Evolutionary conservation across 1,140 invertebrate genomes (phyloP), one percentile per base, ranked within the genome.

Genomic region (Ctenoplectra terminalis): DNA sequence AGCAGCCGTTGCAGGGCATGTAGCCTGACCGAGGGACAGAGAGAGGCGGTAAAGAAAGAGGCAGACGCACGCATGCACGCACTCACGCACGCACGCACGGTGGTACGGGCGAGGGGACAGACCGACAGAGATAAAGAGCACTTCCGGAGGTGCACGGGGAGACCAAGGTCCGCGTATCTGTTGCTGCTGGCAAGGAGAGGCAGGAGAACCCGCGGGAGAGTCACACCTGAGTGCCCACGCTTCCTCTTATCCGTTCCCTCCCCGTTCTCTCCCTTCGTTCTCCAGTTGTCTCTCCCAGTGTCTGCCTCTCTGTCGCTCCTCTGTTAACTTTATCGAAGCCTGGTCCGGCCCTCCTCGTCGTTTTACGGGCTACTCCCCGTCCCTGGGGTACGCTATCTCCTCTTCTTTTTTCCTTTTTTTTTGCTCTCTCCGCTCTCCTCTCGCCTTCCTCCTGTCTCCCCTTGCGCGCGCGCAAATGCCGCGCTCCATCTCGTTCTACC

Each of bases 81-180:
- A 71, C 70, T 61, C 58, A 78, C 74, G 75, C 56, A 48, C 63
- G 70, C 72, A 82, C 67, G 67, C 76, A 66, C 79, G 63, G 60
- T 79, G 85, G 90, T 84, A 83, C 80, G 78, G 80, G 84, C 89
- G 91, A 90, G 91, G 92, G 92, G 92, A 93, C 93, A 93, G 88
- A 91, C 92, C 89, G 91, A 93, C 92, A 92, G 91, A 93, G 92
- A 94, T 93, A 94, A 93, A 94, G 91, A 92, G 90, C 90, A 92
- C 92, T 94, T 93, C 92, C 93, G 93, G 92, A 92, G 90, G 87
- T 84, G 84, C 84, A 82, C 83, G 83, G 88, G 89, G 91, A 89
- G 89, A 90, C 88, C 89, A 89, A 89, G 90, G 87, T 89, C 88
- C 81, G 85, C 81, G 85, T 87, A 87, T 87, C 86, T 87, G 86